phyloP scores from a whole-genome alignment of 92 coral and sea anemone genomes.

The Parazoanthus atlanticus region DNA sequence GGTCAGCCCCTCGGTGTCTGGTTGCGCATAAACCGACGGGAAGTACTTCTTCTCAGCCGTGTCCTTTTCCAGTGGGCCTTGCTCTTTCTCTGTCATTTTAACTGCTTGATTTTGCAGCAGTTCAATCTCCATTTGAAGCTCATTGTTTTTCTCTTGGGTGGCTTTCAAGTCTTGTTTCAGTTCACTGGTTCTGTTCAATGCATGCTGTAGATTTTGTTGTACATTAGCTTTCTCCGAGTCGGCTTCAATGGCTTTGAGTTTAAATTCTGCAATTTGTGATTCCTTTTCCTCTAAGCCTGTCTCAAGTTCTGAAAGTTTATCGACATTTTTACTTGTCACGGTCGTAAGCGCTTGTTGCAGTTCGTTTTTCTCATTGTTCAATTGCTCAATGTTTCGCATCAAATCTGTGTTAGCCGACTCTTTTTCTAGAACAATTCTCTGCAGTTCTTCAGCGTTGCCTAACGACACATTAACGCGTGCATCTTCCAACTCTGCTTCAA shows the following conservation, averaged over 20 bases:
- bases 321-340: neutral
- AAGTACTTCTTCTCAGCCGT: conserved; percentile 20
- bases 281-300: conserved; percentile 9
- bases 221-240: neutral
- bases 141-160: conserved; percentile 18
- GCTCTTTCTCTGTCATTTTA: neutral
- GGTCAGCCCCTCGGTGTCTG: conserved; percentile 13
- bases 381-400: conserved; percentile 14
- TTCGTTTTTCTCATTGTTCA: conserved; percentile 27
- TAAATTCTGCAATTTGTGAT: neutral
- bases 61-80: neutral
- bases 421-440: conserved; percentile 8
- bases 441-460: conserved; percentile 13
- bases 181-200: conserved; percentile 25
- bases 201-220: conserved; percentile 22
- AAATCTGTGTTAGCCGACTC: conserved; percentile 15
- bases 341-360: conserved; percentile 21
- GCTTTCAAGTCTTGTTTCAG: conserved; percentile 23
- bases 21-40: conserved; percentile 23
- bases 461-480: conserved; percentile 5
- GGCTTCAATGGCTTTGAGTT: neutral
- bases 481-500: conserved; percentile 52
- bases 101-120: neutral
- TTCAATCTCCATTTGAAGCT: conserved; percentile 17
- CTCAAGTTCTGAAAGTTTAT: conserved; percentile 21